phyloP scores from a whole-genome alignment of 2,113 vertebrate genomes.

The Sceloporus undulatus region DNA sequence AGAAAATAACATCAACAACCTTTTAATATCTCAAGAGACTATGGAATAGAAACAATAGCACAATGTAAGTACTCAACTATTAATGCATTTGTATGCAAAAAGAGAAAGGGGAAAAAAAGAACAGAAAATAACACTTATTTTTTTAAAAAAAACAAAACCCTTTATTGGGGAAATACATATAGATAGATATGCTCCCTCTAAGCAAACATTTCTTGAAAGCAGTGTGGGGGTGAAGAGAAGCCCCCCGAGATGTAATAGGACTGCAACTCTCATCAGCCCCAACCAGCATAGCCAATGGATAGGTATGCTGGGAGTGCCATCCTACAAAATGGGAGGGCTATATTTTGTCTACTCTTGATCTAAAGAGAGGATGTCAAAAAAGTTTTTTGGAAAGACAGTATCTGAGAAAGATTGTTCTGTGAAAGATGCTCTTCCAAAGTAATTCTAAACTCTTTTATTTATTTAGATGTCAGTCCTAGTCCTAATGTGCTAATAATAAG shows the following conservation, averaged over 20 bases:
- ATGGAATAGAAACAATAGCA: constrained; percentile 10
- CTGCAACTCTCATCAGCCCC: too few relatives aligned
- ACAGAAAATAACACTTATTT: too few relatives aligned
- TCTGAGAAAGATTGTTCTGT: neutral
- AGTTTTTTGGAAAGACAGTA: neutral
- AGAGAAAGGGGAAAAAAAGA: neutral
- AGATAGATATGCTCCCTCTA: neutral
- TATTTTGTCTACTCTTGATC: too few relatives aligned
- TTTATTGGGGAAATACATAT: neutral
- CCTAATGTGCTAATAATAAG: too few relatives aligned
- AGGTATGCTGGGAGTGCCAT: too few relatives aligned
- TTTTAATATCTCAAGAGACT: neutral
- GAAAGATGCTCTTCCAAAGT: neutral
- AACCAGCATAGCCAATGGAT: too few relatives aligned
- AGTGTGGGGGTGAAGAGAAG: too few relatives aligned
- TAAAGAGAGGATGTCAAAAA: neutral
- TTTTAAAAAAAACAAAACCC: too few relatives aligned
- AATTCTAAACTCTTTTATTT: too few relatives aligned
- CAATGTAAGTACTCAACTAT: neutral
- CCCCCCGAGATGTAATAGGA: too few relatives aligned
- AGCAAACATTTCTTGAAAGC: neutral
- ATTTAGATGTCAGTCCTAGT: neutral
- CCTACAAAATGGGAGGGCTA: too few relatives aligned
- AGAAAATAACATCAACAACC: constrained; percentile 11
- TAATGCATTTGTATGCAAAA: neutral